Percentiles rank a stretch among this genome's conserved stretches.
Conservation (phyloP, 2,888 invertebrate species). For the Stictocephala bisonia region DNA sequence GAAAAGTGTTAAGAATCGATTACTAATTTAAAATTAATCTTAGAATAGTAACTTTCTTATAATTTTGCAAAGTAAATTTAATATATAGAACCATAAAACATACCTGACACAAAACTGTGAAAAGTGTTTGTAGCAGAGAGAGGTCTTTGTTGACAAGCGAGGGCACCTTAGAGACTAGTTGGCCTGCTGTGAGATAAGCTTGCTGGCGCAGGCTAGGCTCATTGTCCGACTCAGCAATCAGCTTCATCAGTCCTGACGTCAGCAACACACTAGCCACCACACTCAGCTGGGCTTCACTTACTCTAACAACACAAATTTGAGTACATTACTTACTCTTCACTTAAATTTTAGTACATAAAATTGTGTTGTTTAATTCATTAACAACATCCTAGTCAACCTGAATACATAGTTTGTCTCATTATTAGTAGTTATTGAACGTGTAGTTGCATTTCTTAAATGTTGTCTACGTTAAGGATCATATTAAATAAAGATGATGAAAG, state of each 20-base stretch:
- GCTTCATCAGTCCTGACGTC: conserved; percentile 76
- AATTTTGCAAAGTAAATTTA: too few relatives aligned
- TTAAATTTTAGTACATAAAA: not conserved
- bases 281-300: conserved; percentile 63
- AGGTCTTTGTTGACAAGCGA: conserved; percentile 76
- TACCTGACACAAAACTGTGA: conserved; percentile 67
- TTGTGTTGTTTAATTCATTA: too few relatives aligned
- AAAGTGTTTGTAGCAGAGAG: conserved; percentile 68
- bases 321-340: not conserved
- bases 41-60: too few relatives aligned
- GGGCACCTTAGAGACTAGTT: conserved; percentile 68
- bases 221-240: conserved; percentile 76
- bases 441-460: too few relatives aligned
- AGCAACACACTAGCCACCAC: conserved; percentile 79
- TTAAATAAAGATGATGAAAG: too few relatives aligned
- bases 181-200: conserved; percentile 81
- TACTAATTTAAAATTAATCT: too few relatives aligned
- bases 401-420: too few relatives aligned
- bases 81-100: not conserved
- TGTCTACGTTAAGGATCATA: too few relatives aligned
- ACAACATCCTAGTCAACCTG: too few relatives aligned
- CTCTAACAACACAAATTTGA: conserved; percentile 17
- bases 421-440: too few relatives aligned
- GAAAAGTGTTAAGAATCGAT: too few relatives aligned
- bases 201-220: conserved; percentile 71